Evolutionary conservation across 1,140 invertebrate genomes (phyloP).

Genomic region (Eueides isabella): DNA sequence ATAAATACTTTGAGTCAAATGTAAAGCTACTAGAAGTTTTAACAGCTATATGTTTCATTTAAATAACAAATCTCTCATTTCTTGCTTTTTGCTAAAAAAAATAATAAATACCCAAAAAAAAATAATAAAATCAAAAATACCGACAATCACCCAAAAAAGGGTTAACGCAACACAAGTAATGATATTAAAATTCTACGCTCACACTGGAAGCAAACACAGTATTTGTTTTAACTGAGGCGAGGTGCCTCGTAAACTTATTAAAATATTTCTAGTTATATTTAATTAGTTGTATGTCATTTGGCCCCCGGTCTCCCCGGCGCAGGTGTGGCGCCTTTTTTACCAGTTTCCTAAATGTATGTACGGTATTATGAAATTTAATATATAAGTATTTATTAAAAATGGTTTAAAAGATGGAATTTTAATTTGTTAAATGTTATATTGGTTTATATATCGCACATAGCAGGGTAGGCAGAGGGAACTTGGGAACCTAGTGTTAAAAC

Average conservation of each 20-base stretch:
- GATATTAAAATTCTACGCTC: constrained; percentile 78
- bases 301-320: constrained; percentile 53
- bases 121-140: neutral
- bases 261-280: constrained; percentile 79
- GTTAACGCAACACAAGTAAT: constrained; percentile 30
- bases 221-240: constrained; percentile 70
- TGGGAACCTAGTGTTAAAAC: no score
- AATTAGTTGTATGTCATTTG: constrained; percentile 75
- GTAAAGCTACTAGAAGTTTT: no score
- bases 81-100: neutral
- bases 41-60: no score
- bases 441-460: no score
- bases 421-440: neutral
- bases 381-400: no score
- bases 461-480: no score
- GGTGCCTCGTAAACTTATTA: constrained; percentile 76
- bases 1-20: no score
- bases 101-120: neutral
- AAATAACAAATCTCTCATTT: no score
- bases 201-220: constrained; percentile 71
- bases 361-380: no score
- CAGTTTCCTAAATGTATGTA: neutral
- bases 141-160: neutral
- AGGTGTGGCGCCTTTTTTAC: constrained; percentile 45
- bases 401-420: neutral